Conservation (phyloP, 2,797 vertebrate species). For the Luscinia megarhynchos region DNA sequence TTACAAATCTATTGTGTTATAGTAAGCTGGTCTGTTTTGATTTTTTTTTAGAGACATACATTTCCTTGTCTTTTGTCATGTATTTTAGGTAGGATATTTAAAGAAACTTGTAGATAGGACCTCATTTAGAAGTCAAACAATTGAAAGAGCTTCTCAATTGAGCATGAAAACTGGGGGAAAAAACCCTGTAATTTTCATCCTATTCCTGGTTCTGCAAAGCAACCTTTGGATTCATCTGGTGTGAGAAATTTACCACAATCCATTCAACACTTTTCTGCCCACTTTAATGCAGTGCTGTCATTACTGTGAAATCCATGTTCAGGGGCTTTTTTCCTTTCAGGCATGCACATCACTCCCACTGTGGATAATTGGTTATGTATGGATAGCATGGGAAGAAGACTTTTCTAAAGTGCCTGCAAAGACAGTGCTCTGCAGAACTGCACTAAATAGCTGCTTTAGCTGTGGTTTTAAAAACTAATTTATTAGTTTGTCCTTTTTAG, state of each 20-base stretch:
- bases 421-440: background rate
- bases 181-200: background rate
- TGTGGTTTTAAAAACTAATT: background rate
- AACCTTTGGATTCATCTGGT: background rate
- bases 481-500: constrained; percentile 7
- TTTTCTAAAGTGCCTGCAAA: background rate
- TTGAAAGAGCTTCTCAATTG: background rate
- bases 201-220: background rate
- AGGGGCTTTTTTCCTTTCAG: background rate
- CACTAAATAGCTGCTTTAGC: background rate
- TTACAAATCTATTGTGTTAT: background rate
- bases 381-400: background rate
- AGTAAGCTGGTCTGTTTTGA: background rate
- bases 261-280: background rate
- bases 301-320: background rate
- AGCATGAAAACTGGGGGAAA: background rate
- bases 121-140: background rate
- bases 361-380: constrained; percentile 1
- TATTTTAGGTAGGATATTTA: background rate
- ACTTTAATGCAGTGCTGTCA: background rate
- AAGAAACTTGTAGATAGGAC: background rate
- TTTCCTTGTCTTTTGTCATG: background rate
- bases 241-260: background rate
- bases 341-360: background rate
- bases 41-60: background rate